phyloP scores from a whole-genome alignment of 1,140 invertebrate genomes.

The Ceratoteleas bidentatus region DNA sequence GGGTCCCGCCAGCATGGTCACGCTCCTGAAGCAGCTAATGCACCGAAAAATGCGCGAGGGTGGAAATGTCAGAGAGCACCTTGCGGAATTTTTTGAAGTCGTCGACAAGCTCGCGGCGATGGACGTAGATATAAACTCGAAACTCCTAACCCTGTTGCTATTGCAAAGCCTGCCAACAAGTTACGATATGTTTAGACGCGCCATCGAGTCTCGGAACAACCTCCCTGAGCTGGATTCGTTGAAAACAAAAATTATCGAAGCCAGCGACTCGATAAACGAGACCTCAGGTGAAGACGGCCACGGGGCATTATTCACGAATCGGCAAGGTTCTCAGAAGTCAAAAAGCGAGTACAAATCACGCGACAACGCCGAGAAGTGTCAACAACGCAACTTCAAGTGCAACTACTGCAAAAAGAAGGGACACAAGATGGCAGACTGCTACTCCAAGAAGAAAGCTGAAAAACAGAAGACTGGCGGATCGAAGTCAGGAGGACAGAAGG shows the following conservation, averaged over 20 bases:
- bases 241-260: slow-evolving; percentile 1
- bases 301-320: background rate
- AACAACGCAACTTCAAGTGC: slow-evolving; percentile 27
- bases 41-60: no score
- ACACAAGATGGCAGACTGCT: slow-evolving; percentile 17
- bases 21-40: no score
- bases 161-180: slow-evolving; percentile 1
- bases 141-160: no score
- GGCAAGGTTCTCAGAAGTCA: slow-evolving; percentile 1
- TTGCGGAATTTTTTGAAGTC: no score
- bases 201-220: background rate
- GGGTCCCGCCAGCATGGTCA: no score
- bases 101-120: no score
- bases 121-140: no score
- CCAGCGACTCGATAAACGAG: background rate
- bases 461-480: slow-evolving; percentile 2
- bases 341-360: background rate
- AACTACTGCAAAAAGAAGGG: slow-evolving; percentile 22
- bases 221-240: background rate
- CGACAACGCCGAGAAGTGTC: slow-evolving; percentile 13
- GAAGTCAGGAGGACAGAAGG: slow-evolving; percentile 1
- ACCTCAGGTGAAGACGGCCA: background rate
- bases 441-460: slow-evolving; percentile 19
- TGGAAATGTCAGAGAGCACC: no score
- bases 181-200: slow-evolving; percentile 1